These are phyloP conservation scores for Psettodes erumei DNA, from an alignment of 2,113 vertebrate species.

Conservation along the genomic window DNA sequence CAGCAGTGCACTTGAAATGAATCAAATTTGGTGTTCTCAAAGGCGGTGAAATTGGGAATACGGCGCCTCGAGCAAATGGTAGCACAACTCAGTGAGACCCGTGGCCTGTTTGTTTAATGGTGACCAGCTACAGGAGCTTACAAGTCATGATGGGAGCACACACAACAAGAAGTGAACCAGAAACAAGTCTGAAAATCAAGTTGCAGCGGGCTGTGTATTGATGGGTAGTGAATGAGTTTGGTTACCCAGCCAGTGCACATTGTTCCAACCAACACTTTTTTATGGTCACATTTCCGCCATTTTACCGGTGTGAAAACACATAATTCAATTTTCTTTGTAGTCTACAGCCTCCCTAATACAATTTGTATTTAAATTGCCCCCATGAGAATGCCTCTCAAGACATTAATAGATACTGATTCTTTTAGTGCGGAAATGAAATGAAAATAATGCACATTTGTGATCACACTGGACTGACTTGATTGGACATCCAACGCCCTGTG, in stretches of 20 bases:
- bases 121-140: neutral
- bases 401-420: conserved; percentile 22
- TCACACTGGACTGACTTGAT: conserved; percentile 14
- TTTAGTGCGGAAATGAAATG: conserved; percentile 40
- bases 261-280: conserved; percentile 5
- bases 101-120: conserved; percentile 26
- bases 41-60: conserved; percentile 27
- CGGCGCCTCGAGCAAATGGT: conserved; percentile 17
- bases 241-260: neutral
- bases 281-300: conserved; percentile 25
- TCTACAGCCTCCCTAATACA: conserved; percentile 8
- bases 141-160: conserved; percentile 8
- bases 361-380: conserved; percentile 39
- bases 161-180: conserved; percentile 16
- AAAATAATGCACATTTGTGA: conserved; percentile 40
- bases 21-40: conserved; percentile 36
- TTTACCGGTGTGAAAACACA: conserved; percentile 24
- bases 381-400: conserved; percentile 19
- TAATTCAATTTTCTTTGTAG: conserved; percentile 21
- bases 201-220: neutral
- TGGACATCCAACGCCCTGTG: conserved; percentile 21
- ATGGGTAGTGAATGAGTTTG: neutral
- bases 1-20: conserved; percentile 35
- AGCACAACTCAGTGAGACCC: conserved; percentile 19
- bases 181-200: conserved; percentile 13